Percentiles rank a stretch among this genome's conserved stretches.
Evolutionary conservation across 2,888 invertebrate species (phyloP).

Genomic region (Leucozona laternaria): DNA sequence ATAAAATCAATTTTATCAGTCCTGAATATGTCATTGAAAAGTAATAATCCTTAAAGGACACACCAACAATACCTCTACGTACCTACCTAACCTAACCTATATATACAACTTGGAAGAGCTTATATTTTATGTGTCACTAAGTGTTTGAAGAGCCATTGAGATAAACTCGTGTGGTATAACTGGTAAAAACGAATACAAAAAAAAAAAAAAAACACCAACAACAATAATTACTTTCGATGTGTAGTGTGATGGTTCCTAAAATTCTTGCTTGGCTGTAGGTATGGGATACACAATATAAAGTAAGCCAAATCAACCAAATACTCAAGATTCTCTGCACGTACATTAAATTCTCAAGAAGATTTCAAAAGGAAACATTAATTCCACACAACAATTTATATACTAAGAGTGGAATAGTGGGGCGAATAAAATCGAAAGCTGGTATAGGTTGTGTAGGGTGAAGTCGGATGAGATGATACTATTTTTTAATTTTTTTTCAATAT

Average conservation of each 20-base stretch:
- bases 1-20: background rate
- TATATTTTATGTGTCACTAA: constrained; percentile 20
- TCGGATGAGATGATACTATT: background rate
- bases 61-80: background rate
- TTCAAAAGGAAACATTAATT: constrained; percentile 22
- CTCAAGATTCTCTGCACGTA: constrained; percentile 26
- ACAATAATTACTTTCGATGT: constrained; percentile 4
- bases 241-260: background rate
- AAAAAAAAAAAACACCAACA: background rate
- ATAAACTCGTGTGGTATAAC: constrained; percentile 8
- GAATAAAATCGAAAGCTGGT: background rate
- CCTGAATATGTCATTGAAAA: background rate
- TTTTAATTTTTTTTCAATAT: too few species aligned
- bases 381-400: background rate
- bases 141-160: constrained; percentile 12
- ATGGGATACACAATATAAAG: too few species aligned
- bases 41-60: background rate
- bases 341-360: constrained; percentile 21
- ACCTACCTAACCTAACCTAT: too few species aligned
- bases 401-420: background rate
- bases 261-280: background rate
- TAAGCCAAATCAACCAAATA: constrained; percentile 14
- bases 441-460: background rate
- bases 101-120: background rate
- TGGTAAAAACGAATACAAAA: background rate